Conservation (phyloP, 2,113 vertebrate species). For the Saimiri boliviensis region DNA sequence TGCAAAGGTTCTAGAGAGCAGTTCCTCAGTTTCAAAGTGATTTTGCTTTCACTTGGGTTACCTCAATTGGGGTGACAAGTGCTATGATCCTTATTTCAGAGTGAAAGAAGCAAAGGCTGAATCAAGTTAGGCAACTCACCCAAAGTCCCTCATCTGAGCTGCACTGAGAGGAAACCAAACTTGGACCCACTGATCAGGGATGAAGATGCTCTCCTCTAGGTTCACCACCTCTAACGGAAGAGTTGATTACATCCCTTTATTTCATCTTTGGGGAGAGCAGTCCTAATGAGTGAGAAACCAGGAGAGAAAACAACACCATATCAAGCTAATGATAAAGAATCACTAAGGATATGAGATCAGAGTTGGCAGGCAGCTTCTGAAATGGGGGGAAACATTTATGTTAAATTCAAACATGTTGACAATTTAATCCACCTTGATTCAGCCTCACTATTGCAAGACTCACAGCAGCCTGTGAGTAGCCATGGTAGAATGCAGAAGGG, state of each 20-base stretch:
- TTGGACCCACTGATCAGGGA: not conserved
- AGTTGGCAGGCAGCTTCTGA: conserved; percentile 40
- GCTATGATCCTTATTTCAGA: not conserved
- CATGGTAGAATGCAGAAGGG: not conserved
- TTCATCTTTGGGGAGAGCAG: not conserved
- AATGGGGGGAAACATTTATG: conserved; percentile 19
- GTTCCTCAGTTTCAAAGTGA: not conserved
- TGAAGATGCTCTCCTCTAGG: not conserved
- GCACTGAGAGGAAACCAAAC: not conserved
- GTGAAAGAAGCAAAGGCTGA: not conserved
- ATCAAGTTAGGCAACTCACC: not conserved
- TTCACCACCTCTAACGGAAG: not conserved
- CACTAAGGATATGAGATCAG: conserved; percentile 55
- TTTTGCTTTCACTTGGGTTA: not conserved
- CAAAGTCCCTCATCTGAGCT: not conserved
- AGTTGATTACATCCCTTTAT: not conserved
- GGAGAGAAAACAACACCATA: not conserved
- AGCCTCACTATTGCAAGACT: conserved; percentile 60
- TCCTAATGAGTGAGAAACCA: conserved; percentile 14
- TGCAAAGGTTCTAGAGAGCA: not conserved
- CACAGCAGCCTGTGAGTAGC: conserved; percentile 18
- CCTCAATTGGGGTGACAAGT: not conserved
- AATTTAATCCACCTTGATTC: conserved; percentile 29
- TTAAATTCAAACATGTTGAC: conserved; percentile 45
- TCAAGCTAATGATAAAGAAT: conserved; percentile 34